A percentile compares a stretch with the other conserved stretches of the same genome.
Evolutionary conservation across 2,797 vertebrate species (phyloP).

Genomic region (Acrossocheilus fasciatus): DNA sequence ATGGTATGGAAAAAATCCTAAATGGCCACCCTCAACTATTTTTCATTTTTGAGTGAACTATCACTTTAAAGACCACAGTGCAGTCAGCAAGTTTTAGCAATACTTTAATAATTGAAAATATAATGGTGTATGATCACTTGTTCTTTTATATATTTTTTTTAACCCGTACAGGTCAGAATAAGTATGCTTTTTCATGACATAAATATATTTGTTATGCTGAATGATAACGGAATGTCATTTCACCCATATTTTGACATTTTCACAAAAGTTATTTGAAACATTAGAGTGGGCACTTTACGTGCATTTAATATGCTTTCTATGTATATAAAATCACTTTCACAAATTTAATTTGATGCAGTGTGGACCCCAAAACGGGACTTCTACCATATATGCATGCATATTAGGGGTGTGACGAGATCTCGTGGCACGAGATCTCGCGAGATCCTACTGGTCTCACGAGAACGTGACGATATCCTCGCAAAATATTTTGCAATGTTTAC

Average conservation of each 20-base stretch:
- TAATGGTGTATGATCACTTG: background rate
- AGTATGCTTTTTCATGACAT: background rate
- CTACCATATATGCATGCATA: background rate
- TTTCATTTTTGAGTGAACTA: background rate
- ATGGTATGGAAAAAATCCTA: background rate
- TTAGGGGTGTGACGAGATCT: no score
- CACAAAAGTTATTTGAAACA: background rate
- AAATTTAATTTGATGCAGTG: background rate
- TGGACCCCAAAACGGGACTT: no score
- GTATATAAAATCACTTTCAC: background rate
- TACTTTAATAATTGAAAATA: background rate
- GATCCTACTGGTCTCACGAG: no score
- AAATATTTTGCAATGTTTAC: no score
- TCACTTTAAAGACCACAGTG: no score
- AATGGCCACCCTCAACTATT: background rate
- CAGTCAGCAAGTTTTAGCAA: background rate
- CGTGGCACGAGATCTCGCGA: no score
- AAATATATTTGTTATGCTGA: background rate
- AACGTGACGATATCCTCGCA: no score
- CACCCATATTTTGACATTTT: background rate
- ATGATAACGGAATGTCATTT: background rate
- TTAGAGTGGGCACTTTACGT: no score
- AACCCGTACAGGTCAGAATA: background rate
- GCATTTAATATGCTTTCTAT: no score
- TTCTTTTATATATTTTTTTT: background rate